Conservation (phyloP, 2,113 vertebrate species). For the Nothoprocta pentlandii region DNA sequence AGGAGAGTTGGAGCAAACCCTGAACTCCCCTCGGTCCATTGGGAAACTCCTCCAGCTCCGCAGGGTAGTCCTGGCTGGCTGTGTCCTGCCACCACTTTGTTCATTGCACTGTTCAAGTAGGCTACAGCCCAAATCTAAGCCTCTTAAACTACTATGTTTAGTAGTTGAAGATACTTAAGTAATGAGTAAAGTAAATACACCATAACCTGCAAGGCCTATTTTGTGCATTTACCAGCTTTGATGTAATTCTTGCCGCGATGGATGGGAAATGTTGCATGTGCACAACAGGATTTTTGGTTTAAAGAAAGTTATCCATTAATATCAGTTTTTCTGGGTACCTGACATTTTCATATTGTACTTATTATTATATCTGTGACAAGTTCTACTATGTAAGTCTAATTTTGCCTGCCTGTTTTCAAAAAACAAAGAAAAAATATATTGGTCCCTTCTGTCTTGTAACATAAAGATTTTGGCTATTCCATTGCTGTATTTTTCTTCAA, state of each 20-base stretch:
- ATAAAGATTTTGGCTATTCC: not conserved
- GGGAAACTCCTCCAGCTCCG: not conserved
- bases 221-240: not conserved
- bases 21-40: not conserved
- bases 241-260: not conserved
- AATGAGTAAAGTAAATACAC: not conserved
- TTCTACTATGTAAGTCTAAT: constrained; percentile 46
- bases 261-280: not conserved
- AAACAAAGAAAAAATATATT: constrained; percentile 35
- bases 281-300: not conserved
- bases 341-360: constrained; percentile 46
- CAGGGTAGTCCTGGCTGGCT: rapidly evolving
- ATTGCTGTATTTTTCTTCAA: constrained; percentile 29
- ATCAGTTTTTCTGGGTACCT: constrained; percentile 27
- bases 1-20: not conserved
- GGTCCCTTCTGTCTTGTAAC: constrained; percentile 28
- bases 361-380: constrained; percentile 35
- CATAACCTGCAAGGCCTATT: too few relatives aligned
- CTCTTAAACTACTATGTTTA: not conserved
- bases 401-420: constrained; percentile 33
- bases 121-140: not conserved
- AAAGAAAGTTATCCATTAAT: constrained; percentile 15
- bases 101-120: rapidly evolving
- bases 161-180: not conserved
- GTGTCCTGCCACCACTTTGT: not conserved